Percentiles rank a stretch among this genome's conserved stretches.
These are phyloP conservation scores for Drepanosiphum platanoidis DNA, from an alignment of 2,888 invertebrate genomes.

Conservation along the genomic window DNA sequence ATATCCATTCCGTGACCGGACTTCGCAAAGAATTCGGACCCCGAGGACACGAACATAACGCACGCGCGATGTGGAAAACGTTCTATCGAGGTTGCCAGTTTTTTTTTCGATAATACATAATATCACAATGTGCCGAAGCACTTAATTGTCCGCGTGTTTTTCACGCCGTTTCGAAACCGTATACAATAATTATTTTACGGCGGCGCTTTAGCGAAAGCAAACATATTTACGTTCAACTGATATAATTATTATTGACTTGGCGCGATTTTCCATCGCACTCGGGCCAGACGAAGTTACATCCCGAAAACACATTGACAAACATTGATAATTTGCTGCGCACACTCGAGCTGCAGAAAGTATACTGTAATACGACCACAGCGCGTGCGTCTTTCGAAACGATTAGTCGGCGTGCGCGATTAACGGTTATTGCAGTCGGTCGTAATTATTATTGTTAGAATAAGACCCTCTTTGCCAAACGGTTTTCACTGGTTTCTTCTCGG, in stretches of 20 bases:
- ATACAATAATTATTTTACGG: neutral
- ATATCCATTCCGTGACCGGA: constrained; percentile 53
- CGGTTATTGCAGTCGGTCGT: neutral
- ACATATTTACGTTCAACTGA: neutral
- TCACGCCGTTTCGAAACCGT: neutral
- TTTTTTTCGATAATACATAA: constrained; percentile 31
- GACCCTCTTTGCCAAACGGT: constrained; percentile 23
- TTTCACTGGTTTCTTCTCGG: constrained; percentile 31
- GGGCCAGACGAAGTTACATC: neutral
- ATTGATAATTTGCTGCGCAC: no score
- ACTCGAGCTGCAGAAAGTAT: neutral
- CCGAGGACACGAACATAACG: constrained; percentile 28
- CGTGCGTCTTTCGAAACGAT: constrained; percentile 26
- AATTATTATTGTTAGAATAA: constrained; percentile 3
- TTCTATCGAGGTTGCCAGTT: constrained; percentile 35
- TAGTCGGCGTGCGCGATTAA: neutral
- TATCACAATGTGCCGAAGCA: neutral
- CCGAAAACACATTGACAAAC: neutral
- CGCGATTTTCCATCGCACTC: constrained; percentile 1
- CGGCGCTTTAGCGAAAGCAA: neutral
- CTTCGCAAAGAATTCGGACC: constrained; percentile 46
- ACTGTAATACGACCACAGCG: constrained; percentile 10
- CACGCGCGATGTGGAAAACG: constrained; percentile 5
- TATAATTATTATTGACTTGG: neutral
- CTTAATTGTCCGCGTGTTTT: neutral